Percentiles rank a stretch among this genome's conserved stretches.
phyloP scores from a whole-genome alignment of 1,140 invertebrate genomes.

The Scaptomyza hsui region DNA sequence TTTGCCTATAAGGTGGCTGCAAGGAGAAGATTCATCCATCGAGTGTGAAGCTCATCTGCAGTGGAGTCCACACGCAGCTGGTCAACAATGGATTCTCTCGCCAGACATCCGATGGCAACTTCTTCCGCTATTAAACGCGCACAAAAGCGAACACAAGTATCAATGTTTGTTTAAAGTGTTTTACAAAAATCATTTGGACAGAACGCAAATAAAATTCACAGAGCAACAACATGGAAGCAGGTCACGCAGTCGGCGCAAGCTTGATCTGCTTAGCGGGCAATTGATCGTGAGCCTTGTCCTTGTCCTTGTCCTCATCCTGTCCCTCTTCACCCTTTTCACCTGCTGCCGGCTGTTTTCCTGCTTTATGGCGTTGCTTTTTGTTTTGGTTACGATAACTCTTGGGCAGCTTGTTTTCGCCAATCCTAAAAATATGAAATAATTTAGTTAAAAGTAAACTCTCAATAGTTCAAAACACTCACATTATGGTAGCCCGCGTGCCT shows the following conservation, averaged over 20 bases:
- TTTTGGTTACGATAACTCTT: slow-evolving; percentile 87
- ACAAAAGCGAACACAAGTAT: background rate
- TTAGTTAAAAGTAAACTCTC: background rate
- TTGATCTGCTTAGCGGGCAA: slow-evolving; percentile 51
- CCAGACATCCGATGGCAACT: slow-evolving; percentile 87
- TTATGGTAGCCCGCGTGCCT: slow-evolving; percentile 89
- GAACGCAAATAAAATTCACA: slow-evolving; percentile 55
- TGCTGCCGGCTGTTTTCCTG: slow-evolving; percentile 25
- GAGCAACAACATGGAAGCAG: slow-evolving; percentile 12
- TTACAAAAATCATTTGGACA: slow-evolving; percentile 37
- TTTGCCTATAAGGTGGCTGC: slow-evolving; percentile 86
- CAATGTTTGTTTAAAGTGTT: slow-evolving; percentile 17
- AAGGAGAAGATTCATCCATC: slow-evolving; percentile 86
- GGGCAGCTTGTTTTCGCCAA: slow-evolving; percentile 86
- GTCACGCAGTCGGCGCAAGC: slow-evolving; percentile 49
- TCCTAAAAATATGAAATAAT: slow-evolving; percentile 84
- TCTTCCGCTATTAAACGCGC: slow-evolving; percentile 85
- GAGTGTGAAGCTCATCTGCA: slow-evolving; percentile 88
- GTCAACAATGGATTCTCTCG: slow-evolving; percentile 88
- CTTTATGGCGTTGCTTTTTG: slow-evolving; percentile 84
- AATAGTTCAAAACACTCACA: slow-evolving; percentile 85
- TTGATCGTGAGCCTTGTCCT: slow-evolving; percentile 4
- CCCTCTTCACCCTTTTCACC: background rate
- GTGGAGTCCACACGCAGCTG: slow-evolving; percentile 87
- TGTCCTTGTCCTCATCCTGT: background rate